Base-by-base conservation (phyloP, 1,140 invertebrate genomes). In the Trichonephila clavata region DNA sequence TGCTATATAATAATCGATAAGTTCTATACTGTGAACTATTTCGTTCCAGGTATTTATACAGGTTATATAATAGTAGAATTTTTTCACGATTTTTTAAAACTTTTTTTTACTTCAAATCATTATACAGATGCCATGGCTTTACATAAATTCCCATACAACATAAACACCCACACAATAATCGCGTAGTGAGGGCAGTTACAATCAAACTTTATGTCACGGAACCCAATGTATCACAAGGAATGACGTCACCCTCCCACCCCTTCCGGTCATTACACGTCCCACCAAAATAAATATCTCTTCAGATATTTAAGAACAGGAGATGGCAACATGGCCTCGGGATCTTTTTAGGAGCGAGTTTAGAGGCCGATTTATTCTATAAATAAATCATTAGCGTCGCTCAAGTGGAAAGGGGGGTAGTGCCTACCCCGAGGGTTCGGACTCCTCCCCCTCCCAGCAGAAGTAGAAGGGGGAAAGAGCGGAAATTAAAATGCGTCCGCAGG, bases 401-500 rank as follows among this genome's bases (percentile, higher is more conserved):
- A 83, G 80, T 83, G 80, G 50, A 83, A 57, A 50, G 24, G 24
- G 24, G 80, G 24, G 39, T 7, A 39, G 80, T 24, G 43, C 18
- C 77, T 43, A 27, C n/a, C 63, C 63, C 21, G 24, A 43, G 77
- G 24, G 77, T 43, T 80, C 77, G 32, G 24, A 83, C 2, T 39
- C 80, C 16, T 10, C 80, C 80, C n/a, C 80, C 80, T 24, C 80
- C 50, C 4, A 83, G 39, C 27, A 50, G 80, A 83, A 50, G 20
- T 39, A 39, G 32, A 39, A n/a, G n/a, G 32, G 32, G 32, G 32
- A 39, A 39, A 39, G 80, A 83, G 80, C 80, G 80, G 80, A 83
- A 83, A 83, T 83, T 83, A 83, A 83, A 83, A 83, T 50, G 80
- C 50, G 39, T 50, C 80, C 80, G 80, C 80, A 83, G 80, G 80